phyloP scores from a whole-genome alignment of 2,888 invertebrate genomes.

The Chymomyza amoena region DNA sequence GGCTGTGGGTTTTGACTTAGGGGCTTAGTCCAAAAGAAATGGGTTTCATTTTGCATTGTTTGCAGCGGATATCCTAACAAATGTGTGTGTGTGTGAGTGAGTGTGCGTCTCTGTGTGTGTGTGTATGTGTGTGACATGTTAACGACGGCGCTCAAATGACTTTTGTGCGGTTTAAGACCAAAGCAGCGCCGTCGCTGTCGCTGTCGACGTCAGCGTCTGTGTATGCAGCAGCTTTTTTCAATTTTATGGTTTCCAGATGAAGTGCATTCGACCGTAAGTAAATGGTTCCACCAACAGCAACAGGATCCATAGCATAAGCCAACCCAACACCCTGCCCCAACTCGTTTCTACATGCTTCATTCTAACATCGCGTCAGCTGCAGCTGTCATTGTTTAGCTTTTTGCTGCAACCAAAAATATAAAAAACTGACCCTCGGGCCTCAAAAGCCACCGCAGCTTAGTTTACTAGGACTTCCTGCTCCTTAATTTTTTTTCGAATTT shows the following conservation, averaged over 20 bases:
- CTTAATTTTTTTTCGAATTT: background rate
- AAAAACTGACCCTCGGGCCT: background rate
- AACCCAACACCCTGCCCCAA: background rate
- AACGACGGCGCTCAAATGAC: slow-evolving; percentile 73
- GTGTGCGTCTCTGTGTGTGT: too few species aligned
- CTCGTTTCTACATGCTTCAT: background rate
- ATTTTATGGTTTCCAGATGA: slow-evolving; percentile 77
- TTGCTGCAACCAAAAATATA: slow-evolving; percentile 36
- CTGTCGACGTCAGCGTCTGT: slow-evolving; percentile 28
- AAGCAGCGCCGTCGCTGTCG: slow-evolving; percentile 38
- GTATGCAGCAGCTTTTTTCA: slow-evolving; percentile 66
- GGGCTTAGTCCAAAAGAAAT: slow-evolving; percentile 40
- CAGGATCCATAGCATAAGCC: background rate
- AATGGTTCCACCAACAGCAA: slow-evolving; percentile 51
- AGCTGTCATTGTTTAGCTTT: slow-evolving; percentile 65
- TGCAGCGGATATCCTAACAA: slow-evolving; percentile 36
- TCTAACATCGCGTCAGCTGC: slow-evolving; percentile 52
- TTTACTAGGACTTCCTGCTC: background rate
- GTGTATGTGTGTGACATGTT: slow-evolving; percentile 60
- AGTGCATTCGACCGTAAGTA: slow-evolving; percentile 73
- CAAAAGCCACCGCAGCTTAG: background rate
- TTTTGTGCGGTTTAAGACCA: slow-evolving; percentile 72
- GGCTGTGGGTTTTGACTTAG: background rate
- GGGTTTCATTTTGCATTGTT: slow-evolving; percentile 27
- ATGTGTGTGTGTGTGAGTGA: slow-evolving; percentile 23